A percentile compares a stretch with the other conserved stretches of the same genome.
Evolutionary conservation across 2,797 vertebrate genomes (phyloP).

Genomic region (Okamejei kenojei): DNA sequence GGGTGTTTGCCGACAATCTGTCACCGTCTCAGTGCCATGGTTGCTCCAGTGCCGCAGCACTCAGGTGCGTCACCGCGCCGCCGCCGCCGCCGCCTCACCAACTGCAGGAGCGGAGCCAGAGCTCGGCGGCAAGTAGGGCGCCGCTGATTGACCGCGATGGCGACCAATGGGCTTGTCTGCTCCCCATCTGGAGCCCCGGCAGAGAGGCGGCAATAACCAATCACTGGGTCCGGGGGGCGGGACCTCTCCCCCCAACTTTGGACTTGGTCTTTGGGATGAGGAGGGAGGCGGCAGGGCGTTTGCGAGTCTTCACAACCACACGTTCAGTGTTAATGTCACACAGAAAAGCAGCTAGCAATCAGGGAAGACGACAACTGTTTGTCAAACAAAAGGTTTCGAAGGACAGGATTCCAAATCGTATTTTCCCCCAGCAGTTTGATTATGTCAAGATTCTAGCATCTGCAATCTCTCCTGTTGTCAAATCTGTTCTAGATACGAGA

Average conservation of each 20-base stretch:
- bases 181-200: neutral
- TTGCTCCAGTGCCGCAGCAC: neutral
- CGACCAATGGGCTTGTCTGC: neutral
- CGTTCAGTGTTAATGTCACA: neutral
- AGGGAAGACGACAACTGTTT: neutral
- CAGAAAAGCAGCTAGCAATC: neutral
- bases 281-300: too few species aligned
- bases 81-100: neutral
- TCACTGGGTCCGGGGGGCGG: neutral
- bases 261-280: neutral
- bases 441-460: too few species aligned
- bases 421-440: too few species aligned
- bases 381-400: neutral
- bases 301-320: neutral
- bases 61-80: neutral
- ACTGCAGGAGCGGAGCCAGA: neutral
- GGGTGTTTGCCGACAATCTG: neutral
- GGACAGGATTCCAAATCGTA: neutral
- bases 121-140: neutral
- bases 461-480: too few species aligned
- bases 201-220: neutral
- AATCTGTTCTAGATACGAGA: too few species aligned
- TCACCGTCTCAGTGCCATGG: slow-evolving; percentile 7
- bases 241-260: neutral
- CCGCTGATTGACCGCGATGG: slow-evolving; percentile 26